Conservation (phyloP, 2,888 invertebrate species). For the Chorisops tibialis region DNA sequence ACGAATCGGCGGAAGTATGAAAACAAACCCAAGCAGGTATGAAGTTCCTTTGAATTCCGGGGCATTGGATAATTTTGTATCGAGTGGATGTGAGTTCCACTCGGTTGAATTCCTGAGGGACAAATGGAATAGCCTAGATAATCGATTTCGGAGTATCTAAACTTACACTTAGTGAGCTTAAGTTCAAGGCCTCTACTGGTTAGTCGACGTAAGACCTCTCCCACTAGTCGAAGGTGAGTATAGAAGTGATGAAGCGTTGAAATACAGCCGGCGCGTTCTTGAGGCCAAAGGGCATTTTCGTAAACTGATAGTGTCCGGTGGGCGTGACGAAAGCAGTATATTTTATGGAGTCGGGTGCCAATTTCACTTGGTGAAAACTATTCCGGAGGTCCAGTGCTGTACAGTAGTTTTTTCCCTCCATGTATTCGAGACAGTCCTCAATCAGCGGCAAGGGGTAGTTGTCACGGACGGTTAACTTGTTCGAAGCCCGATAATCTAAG, state of each 20-base stretch:
- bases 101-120: not conserved
- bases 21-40: constrained; percentile 29
- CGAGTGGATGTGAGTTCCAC: not conserved
- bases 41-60: constrained; percentile 17
- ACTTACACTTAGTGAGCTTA: not conserved
- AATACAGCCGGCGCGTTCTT: constrained; percentile 21
- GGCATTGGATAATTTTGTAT: constrained; percentile 13
- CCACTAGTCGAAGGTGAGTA: constrained; percentile 31
- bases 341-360: constrained; percentile 30
- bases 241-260: constrained; percentile 34
- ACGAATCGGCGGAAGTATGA: constrained; percentile 33
- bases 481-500: too few relatives aligned
- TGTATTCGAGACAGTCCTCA: constrained; percentile 34
- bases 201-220: not conserved
- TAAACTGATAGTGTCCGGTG: too few relatives aligned
- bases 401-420: constrained; percentile 25
- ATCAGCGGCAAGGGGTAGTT: constrained; percentile 39
- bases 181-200: not conserved
- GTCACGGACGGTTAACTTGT: constrained; percentile 22
- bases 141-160: not conserved
- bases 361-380: constrained; percentile 27
- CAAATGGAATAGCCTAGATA: not conserved
- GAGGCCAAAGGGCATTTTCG: too few relatives aligned
- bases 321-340: constrained; percentile 25
- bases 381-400: constrained; percentile 19